Evolutionary conservation across 2,888 invertebrate genomes (phyloP).

Genomic region (Quadriops clusia): DNA sequence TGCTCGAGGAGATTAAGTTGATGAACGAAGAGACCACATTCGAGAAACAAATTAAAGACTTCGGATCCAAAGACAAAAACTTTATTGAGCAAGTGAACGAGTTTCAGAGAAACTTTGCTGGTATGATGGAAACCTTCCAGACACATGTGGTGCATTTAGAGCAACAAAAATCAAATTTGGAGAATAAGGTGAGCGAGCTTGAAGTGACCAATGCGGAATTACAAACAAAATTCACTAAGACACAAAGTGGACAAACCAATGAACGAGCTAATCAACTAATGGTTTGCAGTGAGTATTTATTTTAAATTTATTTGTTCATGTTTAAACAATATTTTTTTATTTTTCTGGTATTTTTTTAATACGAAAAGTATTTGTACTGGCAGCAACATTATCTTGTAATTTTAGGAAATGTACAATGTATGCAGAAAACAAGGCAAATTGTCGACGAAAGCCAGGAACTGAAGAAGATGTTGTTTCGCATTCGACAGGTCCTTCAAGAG

Average conservation of each 20-base stretch:
- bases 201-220: slow-evolving; percentile 33
- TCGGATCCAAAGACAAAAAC: slow-evolving; percentile 40
- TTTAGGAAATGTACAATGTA: no score
- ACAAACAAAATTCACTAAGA: slow-evolving; percentile 30
- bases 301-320: no score
- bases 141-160: slow-evolving; percentile 33
- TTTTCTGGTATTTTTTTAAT: no score
- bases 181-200: slow-evolving; percentile 33
- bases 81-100: slow-evolving; percentile 34
- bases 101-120: slow-evolving; percentile 27
- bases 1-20: slow-evolving; percentile 60
- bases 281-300: no score
- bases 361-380: no score
- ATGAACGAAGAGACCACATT: slow-evolving; percentile 50
- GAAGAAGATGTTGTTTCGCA: no score
- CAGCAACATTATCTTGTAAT: no score
- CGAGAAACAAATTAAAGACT: slow-evolving; percentile 51
- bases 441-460: no score
- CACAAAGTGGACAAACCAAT: slow-evolving; percentile 22
- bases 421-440: no score
- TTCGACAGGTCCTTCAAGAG: no score
- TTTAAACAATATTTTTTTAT: no score
- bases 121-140: slow-evolving; percentile 24
- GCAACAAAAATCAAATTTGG: slow-evolving; percentile 39
- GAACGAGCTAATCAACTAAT: no score